phyloP scores from a whole-genome alignment of 2,888 invertebrate species.

The Sesia apiformis region DNA sequence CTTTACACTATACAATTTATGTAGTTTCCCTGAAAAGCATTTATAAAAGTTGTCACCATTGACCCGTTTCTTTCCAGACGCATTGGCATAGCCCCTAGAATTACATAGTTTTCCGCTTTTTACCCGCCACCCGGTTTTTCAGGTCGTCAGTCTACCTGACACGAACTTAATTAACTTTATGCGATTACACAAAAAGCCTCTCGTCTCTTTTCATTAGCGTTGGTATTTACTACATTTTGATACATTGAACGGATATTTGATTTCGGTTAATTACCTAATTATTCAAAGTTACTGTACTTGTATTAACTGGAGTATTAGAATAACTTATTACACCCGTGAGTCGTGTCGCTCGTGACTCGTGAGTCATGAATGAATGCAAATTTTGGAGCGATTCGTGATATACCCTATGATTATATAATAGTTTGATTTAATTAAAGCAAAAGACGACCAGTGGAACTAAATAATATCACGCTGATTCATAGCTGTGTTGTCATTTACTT shows the following conservation, averaged over 20 bases:
- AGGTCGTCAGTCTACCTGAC: not conserved
- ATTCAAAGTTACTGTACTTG: not conserved
- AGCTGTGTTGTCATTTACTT: no score
- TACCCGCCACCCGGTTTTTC: not conserved
- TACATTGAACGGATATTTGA: not conserved
- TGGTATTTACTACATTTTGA: not conserved
- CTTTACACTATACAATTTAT: not conserved
- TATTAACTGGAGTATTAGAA: no score
- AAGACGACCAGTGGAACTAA: no score
- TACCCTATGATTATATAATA: no score
- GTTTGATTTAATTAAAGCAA: no score
- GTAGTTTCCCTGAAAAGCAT: not conserved
- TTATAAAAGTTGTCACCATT: not conserved
- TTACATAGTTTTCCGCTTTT: not conserved
- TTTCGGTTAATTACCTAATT: slow-evolving; percentile 1
- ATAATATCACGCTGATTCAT: no score
- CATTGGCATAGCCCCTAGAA: not conserved
- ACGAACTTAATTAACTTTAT: not conserved
- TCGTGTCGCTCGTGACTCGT: no score
- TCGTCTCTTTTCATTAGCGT: not conserved
- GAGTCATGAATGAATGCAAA: no score
- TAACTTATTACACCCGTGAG: no score
- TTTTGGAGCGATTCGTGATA: no score
- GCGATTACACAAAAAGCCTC: not conserved
- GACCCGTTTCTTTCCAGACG: not conserved